Conservation (phyloP, 2,113 vertebrate genomes). For the Bufo gargarizans region DNA sequence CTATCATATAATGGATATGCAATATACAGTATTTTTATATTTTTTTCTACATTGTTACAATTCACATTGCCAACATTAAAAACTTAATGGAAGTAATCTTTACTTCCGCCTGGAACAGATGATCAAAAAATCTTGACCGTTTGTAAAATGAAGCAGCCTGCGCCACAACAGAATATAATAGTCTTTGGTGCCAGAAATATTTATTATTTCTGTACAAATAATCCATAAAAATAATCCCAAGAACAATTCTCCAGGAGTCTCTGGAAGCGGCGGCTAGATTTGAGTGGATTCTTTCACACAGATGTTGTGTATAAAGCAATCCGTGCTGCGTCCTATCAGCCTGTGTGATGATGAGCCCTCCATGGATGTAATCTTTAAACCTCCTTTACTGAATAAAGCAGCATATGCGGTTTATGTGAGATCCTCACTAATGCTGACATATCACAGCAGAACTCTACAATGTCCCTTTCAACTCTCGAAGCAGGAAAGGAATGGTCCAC, state of each 20-base stretch:
- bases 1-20: not conserved
- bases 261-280: constrained; percentile 71
- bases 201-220: constrained; percentile 79
- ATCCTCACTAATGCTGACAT: constrained; percentile 6
- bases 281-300: constrained; percentile 74
- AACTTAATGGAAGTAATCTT: not conserved
- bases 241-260: constrained; percentile 73
- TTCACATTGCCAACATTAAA: not conserved
- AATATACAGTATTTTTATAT: too few relatives aligned
- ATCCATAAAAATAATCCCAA: constrained; percentile 79
- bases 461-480: not conserved
- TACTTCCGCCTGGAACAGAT: not conserved
- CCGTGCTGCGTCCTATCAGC: constrained; percentile 74
- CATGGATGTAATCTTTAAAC: constrained; percentile 71
- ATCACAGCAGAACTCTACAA: not conserved
- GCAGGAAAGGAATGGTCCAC: not conserved
- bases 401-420: constrained; percentile 61
- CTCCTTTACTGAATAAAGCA: constrained; percentile 66
- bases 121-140: constrained; percentile 13
- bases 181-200: constrained; percentile 79
- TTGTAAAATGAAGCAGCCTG: constrained; percentile 67
- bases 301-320: constrained; percentile 75
- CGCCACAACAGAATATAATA: constrained; percentile 77
- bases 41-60: not conserved
- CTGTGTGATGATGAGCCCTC: constrained; percentile 73